A percentile compares a stretch with the other conserved stretches of the same genome.
Conservation (phyloP, 2,113 vertebrate genomes). For the Pipra filicauda region DNA sequence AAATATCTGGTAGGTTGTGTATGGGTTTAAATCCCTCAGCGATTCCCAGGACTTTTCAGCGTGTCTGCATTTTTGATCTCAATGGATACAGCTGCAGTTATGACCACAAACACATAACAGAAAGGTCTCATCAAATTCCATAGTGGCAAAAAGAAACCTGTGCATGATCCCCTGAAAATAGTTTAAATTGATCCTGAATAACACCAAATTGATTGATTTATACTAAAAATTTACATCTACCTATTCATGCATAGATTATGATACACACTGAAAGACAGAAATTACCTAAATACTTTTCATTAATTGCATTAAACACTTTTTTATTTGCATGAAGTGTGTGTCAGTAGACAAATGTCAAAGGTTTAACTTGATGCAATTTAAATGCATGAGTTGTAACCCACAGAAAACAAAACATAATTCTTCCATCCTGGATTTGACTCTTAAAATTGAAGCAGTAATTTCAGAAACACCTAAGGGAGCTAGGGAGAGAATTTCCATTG, state of each 20-base stretch:
- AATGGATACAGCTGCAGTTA: not conserved
- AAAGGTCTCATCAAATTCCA: not conserved
- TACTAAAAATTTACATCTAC: not conserved
- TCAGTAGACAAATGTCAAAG: not conserved
- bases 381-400: not conserved
- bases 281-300: not conserved
- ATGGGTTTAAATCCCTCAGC: not conserved
- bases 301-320: not conserved
- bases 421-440: not conserved
- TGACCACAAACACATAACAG: not conserved
- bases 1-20: not conserved
- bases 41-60: not conserved
- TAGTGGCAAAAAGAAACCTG: not conserved
- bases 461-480: not conserved
- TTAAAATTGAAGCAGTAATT: slow-evolving; percentile 15
- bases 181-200: not conserved
- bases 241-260: not conserved
- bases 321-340: not conserved
- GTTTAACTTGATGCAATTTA: not conserved
- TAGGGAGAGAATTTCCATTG: not conserved
- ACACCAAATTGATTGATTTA: not conserved
- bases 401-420: not conserved
- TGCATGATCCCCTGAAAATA: not conserved
- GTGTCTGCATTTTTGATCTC: not conserved
- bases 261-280: not conserved